These are phyloP conservation scores for Aurelia sp. DNA, from an alignment of 30 jellyfish, hydroid and myxozoan genomes.

Conservation along the genomic window DNA sequence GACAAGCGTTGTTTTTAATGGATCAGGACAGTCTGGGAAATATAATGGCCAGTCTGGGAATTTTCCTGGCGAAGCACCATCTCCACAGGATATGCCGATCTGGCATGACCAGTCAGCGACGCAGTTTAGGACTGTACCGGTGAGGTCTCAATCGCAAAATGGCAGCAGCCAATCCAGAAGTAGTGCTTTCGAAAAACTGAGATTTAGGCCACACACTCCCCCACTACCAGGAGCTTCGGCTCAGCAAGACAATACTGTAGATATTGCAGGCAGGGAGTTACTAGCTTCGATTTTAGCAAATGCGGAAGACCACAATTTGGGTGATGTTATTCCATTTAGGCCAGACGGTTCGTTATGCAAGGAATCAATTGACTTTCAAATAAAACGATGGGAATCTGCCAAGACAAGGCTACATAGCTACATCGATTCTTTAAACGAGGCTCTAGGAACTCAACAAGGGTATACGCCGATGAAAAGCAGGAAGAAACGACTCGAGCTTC, in stretches of 20 bases:
- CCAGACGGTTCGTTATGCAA: conserved; percentile 19
- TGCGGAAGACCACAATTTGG: not conserved
- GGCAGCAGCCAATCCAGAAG: not conserved
- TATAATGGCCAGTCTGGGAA: not conserved
- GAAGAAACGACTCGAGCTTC: conserved; percentile 35
- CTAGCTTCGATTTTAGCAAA: not conserved
- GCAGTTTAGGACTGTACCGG: no score
- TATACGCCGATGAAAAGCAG: not conserved
- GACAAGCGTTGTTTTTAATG: not conserved
- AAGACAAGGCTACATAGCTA: conserved; percentile 34
- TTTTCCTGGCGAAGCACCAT: no score
- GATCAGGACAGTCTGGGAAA: not conserved
- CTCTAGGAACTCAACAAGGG: conserved; percentile 2
- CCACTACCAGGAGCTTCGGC: not conserved
- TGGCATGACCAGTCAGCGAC: no score
- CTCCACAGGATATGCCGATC: no score
- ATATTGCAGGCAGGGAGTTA: no score
- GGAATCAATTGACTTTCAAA: conserved; percentile 25
- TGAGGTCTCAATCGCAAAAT: no score
- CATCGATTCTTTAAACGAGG: conserved; percentile 12
- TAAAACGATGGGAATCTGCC: conserved; percentile 33
- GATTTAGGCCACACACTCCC: conserved; percentile 40
- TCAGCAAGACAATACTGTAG: not conserved
- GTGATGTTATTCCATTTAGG: not conserved
- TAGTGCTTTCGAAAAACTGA: not conserved